Percentiles rank a stretch among this genome's conserved stretches.
phyloP scores from a whole-genome alignment of 2,113 vertebrate species.

The Cololabis saira region DNA sequence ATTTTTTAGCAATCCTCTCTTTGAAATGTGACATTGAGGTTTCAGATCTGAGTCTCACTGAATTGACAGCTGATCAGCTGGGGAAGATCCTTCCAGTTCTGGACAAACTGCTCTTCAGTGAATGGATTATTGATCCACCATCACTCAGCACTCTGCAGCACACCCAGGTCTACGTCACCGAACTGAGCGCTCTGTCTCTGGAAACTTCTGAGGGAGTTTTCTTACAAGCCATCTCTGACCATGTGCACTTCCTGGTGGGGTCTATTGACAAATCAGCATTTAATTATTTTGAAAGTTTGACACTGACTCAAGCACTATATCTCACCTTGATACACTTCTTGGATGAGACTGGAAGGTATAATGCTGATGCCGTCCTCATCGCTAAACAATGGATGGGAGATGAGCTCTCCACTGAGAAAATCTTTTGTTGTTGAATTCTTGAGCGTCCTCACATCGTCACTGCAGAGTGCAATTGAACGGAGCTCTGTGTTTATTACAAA shows the following conservation, averaged over 20 bases:
- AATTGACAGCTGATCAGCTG: slow-evolving; percentile 21
- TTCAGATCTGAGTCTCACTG: slow-evolving; percentile 13
- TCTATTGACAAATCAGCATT: slow-evolving; percentile 22
- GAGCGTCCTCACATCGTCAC: slow-evolving; percentile 16
- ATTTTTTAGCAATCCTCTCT: slow-evolving; percentile 31
- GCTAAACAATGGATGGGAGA: slow-evolving; percentile 26
- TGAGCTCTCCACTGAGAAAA: slow-evolving; percentile 5
- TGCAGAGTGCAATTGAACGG: slow-evolving; percentile 2
- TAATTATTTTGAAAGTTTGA: slow-evolving; percentile 3
- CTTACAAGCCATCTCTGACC: not conserved
- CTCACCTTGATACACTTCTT: slow-evolving; percentile 10
- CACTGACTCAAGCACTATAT: slow-evolving; percentile 28
- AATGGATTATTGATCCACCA: slow-evolving; percentile 7
- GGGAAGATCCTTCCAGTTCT: slow-evolving; percentile 16
- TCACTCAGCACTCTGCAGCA: slow-evolving; percentile 36
- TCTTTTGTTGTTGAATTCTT: slow-evolving; percentile 11
- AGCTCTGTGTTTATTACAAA: slow-evolving; percentile 12
- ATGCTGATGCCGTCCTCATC: slow-evolving; percentile 17
- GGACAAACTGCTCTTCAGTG: slow-evolving; percentile 41
- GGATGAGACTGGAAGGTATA: not conserved
- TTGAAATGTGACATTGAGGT: slow-evolving; percentile 11
- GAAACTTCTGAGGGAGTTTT: slow-evolving; percentile 3
- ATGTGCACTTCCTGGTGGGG: not conserved
- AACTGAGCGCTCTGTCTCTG: slow-evolving; percentile 23
- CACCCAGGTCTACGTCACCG: slow-evolving; percentile 41